phyloP scores from a whole-genome alignment of 1,140 invertebrate species.

The Coptotermes formosanus region DNA sequence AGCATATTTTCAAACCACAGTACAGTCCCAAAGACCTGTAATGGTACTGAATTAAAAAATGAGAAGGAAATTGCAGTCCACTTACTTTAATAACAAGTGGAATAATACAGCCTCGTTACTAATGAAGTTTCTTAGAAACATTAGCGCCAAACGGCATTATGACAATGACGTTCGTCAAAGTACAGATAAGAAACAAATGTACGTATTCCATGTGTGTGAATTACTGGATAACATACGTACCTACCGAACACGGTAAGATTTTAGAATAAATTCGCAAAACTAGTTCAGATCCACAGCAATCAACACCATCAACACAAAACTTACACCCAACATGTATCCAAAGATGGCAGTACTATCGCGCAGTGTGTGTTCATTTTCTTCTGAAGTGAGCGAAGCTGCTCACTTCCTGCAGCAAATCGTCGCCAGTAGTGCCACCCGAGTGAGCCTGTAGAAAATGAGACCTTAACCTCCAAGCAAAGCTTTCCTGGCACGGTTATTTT shows the following conservation, averaged over 20 bases:
- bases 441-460: too few relatives aligned
- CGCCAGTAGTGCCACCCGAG: too few relatives aligned
- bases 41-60: neutral
- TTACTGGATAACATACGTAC: neutral
- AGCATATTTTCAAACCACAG: neutral
- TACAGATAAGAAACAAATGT: neutral
- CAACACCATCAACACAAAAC: neutral
- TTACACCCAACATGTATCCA: neutral
- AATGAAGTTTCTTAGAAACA: neutral
- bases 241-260: neutral
- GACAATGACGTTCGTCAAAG: neutral
- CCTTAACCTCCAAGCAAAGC: too few relatives aligned
- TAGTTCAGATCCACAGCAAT: neutral
- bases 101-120: neutral
- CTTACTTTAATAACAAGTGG: neutral
- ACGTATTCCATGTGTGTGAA: neutral
- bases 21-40: neutral
- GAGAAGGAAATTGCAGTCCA: neutral
- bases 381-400: too few relatives aligned
- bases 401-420: too few relatives aligned
- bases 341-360: neutral
- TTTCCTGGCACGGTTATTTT: too few relatives aligned
- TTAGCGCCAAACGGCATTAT: neutral
- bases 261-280: neutral
- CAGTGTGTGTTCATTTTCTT: neutral